Evolutionary conservation across 2,888 invertebrate genomes (phyloP).

Genomic region (Meteorus cinctellus): DNA sequence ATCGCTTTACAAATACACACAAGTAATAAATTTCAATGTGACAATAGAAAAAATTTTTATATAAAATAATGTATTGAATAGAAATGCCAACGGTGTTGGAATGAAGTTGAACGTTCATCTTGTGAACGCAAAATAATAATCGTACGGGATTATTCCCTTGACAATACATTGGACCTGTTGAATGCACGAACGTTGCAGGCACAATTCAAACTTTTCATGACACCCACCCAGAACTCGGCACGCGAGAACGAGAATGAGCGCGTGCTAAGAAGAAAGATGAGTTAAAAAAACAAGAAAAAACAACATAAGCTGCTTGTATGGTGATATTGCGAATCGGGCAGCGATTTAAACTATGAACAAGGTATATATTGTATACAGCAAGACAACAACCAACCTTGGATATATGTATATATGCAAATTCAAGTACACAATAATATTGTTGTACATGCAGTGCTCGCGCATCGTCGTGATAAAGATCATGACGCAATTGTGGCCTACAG

Average conservation of each 20-base stretch:
- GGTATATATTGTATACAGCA: slow-evolving; percentile 43
- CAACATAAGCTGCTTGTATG: slow-evolving; percentile 20
- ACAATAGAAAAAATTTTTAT: slow-evolving; percentile 17
- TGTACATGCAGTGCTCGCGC: slow-evolving; percentile 48
- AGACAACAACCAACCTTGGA: slow-evolving; percentile 44
- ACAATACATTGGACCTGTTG: slow-evolving; percentile 45
- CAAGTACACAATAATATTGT: slow-evolving; percentile 53
- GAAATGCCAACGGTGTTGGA: not conserved
- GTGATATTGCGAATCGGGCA: slow-evolving; percentile 41
- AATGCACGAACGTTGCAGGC: slow-evolving; percentile 34
- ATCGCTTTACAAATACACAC: slow-evolving; percentile 4
- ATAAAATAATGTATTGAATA: not conserved
- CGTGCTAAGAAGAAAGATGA: slow-evolving; percentile 7
- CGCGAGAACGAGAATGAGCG: not conserved
- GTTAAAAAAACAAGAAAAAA: slow-evolving; percentile 5
- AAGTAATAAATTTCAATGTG: not conserved
- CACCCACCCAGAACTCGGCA: slow-evolving; percentile 25
- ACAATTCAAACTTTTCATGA: slow-evolving; percentile 38
- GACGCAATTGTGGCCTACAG: slow-evolving; percentile 41
- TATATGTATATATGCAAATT: slow-evolving; percentile 51
- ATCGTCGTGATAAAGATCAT: slow-evolving; percentile 49
- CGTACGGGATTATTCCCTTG: slow-evolving; percentile 2
- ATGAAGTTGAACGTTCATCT: slow-evolving; percentile 10
- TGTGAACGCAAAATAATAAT: not conserved
- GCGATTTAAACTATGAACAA: slow-evolving; percentile 48